Percentiles rank a stretch among this genome's conserved stretches.
These are phyloP conservation scores for Colletes latitarsis DNA, from an alignment of 1,140 invertebrate genomes.

Conservation along the genomic window DNA sequence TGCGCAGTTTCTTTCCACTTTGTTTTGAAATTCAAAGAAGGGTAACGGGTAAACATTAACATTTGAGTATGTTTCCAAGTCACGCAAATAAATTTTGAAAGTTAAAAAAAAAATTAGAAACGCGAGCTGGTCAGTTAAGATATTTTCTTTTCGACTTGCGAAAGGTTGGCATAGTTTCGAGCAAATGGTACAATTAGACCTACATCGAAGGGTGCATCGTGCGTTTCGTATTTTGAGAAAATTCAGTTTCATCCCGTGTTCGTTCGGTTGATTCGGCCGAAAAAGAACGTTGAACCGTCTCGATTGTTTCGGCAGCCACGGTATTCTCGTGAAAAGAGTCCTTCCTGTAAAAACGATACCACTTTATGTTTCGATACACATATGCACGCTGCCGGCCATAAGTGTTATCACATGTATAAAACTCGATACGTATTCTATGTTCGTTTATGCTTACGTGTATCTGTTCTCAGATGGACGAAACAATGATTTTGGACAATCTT, in stretches of 20 bases:
- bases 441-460: constrained; percentile 83
- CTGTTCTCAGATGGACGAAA: constrained; percentile 86
- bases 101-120: too few relatives aligned
- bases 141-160: neutral
- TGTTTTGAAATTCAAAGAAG: neutral
- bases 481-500: constrained; percentile 90
- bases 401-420: too few relatives aligned
- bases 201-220: constrained; percentile 50
- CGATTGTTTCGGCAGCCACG: neutral
- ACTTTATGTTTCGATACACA: too few relatives aligned
- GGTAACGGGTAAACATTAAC: too few relatives aligned
- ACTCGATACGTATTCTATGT: neutral
- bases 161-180: neutral
- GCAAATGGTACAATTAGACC: neutral
- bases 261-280: constrained; percentile 21
- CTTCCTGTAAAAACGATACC: constrained; percentile 49
- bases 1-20: neutral
- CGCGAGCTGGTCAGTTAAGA: neutral
- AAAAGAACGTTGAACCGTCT: constrained; percentile 18
- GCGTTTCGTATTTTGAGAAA: constrained; percentile 14
- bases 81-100: too few relatives aligned
- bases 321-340: constrained; percentile 52
- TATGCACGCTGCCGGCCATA: too few relatives aligned
- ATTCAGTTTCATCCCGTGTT: neutral
- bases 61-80: neutral